Evolutionary conservation across 2,113 vertebrate genomes (phyloP), one percentile per base, ranked within the genome.

Genomic region (Cairina moschata): DNA sequence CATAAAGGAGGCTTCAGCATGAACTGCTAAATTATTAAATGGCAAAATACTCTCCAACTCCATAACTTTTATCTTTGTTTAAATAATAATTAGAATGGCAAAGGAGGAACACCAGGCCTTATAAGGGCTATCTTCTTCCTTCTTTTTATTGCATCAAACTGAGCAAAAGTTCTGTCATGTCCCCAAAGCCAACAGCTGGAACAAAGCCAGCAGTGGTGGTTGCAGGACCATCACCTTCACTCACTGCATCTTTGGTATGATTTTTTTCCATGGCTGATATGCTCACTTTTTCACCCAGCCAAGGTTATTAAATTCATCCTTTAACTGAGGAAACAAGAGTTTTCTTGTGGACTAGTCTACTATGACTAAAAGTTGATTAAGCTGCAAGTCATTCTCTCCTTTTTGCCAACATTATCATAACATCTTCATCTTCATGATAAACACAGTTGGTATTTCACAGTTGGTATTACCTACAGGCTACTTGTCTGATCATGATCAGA

Each of bases 1-100:
- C 83, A 95, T 96, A 98, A 98, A 98, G 91, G 81, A 96, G 97
- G 96, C 76, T 95, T 86, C 91, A 96, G 77, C 79, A 92, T 86
- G 89, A 95, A 93, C 69, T 62, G 86, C 96, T 96, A 96, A 97
- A 97, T 92, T 96, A 91, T 88, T 96, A 97, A 97, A 54, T 56
- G 86, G 91, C 17, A 88, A 90, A 96, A 93, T 72, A 93, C 82
- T 96, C 86, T 83, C 32, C 75, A 97, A 96, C 71, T 83, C 60
- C 77, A 80, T 92, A 91, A 96, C n/a, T 95, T 96, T 58, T 97
- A 71, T 75, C 62, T 92, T 91, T 1, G 3, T 66, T 91, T 93
- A 91, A 94, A 89, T 93, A 68, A 74, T 44, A 65, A 65, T 73
- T 42, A 63, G 42, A 13, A 31, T 65, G 31, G 59, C 50, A 85